A percentile compares a stretch with the other conserved stretches of the same genome.
Evolutionary conservation across 2,113 vertebrate species (phyloP).

Genomic region (Tragelaphus imberbis): DNA sequence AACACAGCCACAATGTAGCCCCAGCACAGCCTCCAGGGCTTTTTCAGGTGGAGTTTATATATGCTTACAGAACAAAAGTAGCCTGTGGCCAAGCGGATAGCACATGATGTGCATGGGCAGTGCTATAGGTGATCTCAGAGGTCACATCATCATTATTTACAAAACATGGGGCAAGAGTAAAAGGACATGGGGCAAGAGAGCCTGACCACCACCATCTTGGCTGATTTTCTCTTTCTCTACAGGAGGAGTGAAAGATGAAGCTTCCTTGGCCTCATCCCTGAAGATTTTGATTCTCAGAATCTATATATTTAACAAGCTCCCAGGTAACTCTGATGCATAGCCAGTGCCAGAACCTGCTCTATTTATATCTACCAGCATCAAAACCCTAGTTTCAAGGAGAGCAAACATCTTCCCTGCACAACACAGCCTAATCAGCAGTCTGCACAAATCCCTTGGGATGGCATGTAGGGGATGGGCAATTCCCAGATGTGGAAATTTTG

Average conservation of each 20-base stretch:
- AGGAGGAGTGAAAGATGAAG: not conserved
- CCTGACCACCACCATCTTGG: not conserved
- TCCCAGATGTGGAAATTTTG: not conserved
- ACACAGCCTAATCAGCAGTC: not conserved
- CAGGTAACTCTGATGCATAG: not conserved
- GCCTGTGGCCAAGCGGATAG: not conserved
- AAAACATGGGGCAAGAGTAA: not conserved
- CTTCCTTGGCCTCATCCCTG: not conserved
- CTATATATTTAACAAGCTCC: not conserved
- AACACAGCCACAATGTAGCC: not conserved
- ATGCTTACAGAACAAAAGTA: not conserved
- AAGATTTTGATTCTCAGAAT: not conserved
- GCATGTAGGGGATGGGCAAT: fast-evolving
- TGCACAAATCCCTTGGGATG: not conserved
- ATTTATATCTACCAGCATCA: not conserved
- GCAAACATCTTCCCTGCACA: not conserved
- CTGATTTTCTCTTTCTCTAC: not conserved
- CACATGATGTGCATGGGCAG: not conserved
- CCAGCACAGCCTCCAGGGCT: not conserved
- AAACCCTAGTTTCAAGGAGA: not conserved
- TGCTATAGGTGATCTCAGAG: not conserved
- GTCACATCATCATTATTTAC: not conserved
- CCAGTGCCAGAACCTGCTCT: not conserved
- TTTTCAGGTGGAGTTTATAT: not conserved
- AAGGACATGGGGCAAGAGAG: not conserved